Percentiles rank a stretch among this genome's conserved stretches.
Evolutionary conservation across 2,797 vertebrate species (phyloP).

Genomic region (Decapterus maruadsi): DNA sequence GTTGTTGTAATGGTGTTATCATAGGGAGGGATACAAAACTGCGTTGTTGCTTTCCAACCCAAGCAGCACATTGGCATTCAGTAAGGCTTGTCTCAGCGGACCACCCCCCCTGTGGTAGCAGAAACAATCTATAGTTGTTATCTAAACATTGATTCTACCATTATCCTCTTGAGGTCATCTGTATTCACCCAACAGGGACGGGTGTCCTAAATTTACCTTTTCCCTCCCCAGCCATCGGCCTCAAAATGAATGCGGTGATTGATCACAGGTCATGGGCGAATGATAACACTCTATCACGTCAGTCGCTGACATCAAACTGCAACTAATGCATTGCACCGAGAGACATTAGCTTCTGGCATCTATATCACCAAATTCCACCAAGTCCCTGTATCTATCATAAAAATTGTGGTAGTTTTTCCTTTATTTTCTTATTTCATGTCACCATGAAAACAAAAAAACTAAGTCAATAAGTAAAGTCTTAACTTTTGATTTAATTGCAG

Average conservation of each 20-base stretch:
- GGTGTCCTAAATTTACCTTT: constrained; percentile 70
- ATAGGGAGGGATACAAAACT: constrained; percentile 26
- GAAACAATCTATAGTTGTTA: constrained; percentile 69
- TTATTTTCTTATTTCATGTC: constrained; percentile 44
- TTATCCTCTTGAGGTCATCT: constrained; percentile 71
- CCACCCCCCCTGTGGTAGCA: constrained; percentile 41
- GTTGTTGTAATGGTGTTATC: constrained; percentile 29
- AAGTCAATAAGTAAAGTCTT: not conserved
- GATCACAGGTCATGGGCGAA: constrained; percentile 69
- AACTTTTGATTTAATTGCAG: constrained; percentile 31
- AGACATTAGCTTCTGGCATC: constrained; percentile 58
- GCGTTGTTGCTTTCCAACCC: constrained; percentile 27
- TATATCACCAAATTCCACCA: constrained; percentile 49
- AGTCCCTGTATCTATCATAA: constrained; percentile 29
- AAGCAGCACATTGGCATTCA: constrained; percentile 36
- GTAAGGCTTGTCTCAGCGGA: constrained; percentile 32
- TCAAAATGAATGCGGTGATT: constrained; percentile 75
- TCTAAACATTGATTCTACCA: constrained; percentile 75
- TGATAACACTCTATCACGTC: constrained; percentile 73
- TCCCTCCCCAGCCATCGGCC: constrained; percentile 63
- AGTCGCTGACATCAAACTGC: constrained; percentile 58
- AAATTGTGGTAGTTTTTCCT: constrained; percentile 11
- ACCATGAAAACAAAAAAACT: constrained; percentile 47
- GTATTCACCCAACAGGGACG: constrained; percentile 63
- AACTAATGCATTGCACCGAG: constrained; percentile 67